Evolutionary conservation across 2,888 invertebrate genomes (phyloP).

Genomic region (Netelia melanura): DNA sequence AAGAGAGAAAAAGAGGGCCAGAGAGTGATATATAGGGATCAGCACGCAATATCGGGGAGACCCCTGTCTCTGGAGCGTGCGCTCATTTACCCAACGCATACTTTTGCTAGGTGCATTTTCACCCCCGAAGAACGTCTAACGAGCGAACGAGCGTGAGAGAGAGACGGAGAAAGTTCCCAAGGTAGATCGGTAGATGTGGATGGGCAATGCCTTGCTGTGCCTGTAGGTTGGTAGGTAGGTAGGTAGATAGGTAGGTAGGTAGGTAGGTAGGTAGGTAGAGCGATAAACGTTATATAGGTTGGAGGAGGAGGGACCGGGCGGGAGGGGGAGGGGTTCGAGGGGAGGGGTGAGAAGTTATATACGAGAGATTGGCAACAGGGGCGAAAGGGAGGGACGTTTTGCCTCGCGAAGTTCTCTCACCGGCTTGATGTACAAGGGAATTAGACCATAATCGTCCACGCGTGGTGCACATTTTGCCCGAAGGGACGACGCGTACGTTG

Average conservation of each 20-base stretch:
- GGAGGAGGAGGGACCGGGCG: conserved; percentile 41
- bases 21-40: conserved; percentile 36
- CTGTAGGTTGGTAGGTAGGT: conserved; percentile 80
- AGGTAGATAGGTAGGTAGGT: conserved; percentile 74
- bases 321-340: conserved; percentile 33
- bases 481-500: conserved; percentile 75
- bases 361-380: conserved; percentile 20
- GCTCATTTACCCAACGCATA: conserved; percentile 79
- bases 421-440: conserved; percentile 80
- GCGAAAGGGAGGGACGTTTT: conserved; percentile 73
- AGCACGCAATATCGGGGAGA: conserved; percentile 65
- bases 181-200: conserved; percentile 62
- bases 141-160: conserved; percentile 46
- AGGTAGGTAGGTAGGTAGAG: conserved; percentile 73
- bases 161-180: conserved; percentile 59
- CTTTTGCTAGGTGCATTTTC: conserved; percentile 76
- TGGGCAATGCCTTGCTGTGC: conserved; percentile 36
- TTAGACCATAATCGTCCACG: conserved; percentile 83
- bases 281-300: conserved; percentile 63
- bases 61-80: conserved; percentile 84
- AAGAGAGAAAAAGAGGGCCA: conserved; percentile 37
- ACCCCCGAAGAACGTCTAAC: conserved; percentile 66
- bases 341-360: conserved; percentile 41
- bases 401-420: conserved; percentile 41
- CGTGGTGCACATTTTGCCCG: conserved; percentile 78